Conservation (phyloP, 2,888 invertebrate species). For the Cetonia aurata region DNA sequence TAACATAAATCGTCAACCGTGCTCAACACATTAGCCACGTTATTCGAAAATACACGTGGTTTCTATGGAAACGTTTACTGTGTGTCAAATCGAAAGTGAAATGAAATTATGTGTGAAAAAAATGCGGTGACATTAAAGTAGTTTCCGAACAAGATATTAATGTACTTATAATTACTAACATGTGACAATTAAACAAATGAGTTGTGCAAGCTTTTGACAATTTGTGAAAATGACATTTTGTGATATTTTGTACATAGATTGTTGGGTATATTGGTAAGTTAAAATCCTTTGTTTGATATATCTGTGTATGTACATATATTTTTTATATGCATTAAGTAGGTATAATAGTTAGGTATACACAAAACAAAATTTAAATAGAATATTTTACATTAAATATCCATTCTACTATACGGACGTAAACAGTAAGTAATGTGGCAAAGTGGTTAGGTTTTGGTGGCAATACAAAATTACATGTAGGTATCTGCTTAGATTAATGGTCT, state of each 20-base stretch:
- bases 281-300: background rate
- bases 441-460: background rate
- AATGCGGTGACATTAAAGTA: constrained; percentile 45
- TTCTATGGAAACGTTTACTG: constrained; percentile 50
- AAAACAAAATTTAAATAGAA: no score
- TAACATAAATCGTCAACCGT: no score
- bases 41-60: constrained; percentile 43
- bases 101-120: constrained; percentile 45
- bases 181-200: constrained; percentile 28
- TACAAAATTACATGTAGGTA: background rate
- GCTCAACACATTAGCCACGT: background rate
- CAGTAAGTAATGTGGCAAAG: background rate
- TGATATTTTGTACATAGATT: constrained; percentile 33
- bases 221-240: constrained; percentile 44
- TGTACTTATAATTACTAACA: constrained; percentile 11
- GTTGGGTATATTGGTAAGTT: constrained; percentile 40
- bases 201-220: constrained; percentile 10
- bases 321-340: no score
- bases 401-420: no score
- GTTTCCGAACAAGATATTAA: background rate
- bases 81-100: constrained; percentile 47
- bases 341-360: no score
- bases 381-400: no score
- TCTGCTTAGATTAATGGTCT: background rate
- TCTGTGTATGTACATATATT: background rate